Conservation (phyloP, 2,113 vertebrate genomes). For the Cariama cristata region DNA sequence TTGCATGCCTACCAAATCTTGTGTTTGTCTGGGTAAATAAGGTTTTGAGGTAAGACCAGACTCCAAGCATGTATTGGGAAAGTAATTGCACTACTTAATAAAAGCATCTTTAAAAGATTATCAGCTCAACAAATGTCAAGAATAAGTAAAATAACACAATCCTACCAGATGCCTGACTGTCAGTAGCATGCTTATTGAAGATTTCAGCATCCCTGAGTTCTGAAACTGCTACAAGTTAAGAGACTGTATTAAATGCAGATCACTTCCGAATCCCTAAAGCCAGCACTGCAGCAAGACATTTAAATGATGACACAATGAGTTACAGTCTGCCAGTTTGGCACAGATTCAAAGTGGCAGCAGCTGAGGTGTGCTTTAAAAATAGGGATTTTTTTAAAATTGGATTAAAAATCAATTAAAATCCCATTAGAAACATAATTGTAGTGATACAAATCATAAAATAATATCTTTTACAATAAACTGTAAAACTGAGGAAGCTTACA, state of each 20-base stretch:
- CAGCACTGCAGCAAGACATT: constrained; percentile 40
- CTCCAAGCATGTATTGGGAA: background rate
- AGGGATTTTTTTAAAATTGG: constrained; percentile 71
- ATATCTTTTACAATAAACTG: constrained; percentile 75
- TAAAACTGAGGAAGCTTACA: constrained; percentile 54
- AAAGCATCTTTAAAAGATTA: background rate
- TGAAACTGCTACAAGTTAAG: constrained; percentile 22
- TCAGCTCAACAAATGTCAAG: background rate
- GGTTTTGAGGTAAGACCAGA: background rate
- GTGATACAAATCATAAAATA: constrained; percentile 76
- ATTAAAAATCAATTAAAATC: constrained; percentile 82
- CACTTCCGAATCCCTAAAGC: constrained; percentile 37
- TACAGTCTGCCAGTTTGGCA: constrained; percentile 49
- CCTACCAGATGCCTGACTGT: background rate
- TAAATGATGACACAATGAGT: constrained; percentile 55
- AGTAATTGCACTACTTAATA: background rate
- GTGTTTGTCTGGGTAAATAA: background rate
- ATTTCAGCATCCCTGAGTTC: background rate
- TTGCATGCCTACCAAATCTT: background rate
- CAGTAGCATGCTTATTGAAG: background rate
- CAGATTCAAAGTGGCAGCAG: constrained; percentile 58
- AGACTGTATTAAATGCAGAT: constrained; percentile 51
- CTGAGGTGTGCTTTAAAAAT: constrained; percentile 76
- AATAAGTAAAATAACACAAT: background rate
- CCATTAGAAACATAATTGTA: constrained; percentile 77